Conservation (phyloP, 2,797 vertebrate species). For the Tamandua tetradactyla region DNA sequence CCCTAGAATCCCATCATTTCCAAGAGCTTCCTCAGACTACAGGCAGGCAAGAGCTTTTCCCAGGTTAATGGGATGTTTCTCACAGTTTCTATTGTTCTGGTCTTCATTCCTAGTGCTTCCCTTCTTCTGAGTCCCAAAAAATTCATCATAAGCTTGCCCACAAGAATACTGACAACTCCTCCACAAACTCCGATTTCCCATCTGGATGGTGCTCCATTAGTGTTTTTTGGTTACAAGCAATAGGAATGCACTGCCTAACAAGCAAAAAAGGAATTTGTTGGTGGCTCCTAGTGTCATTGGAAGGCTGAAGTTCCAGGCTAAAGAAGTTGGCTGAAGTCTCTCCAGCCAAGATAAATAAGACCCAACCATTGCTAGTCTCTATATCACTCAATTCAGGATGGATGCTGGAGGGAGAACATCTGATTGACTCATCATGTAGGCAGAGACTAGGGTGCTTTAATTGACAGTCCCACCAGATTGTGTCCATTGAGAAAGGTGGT, state of each 20-base stretch:
- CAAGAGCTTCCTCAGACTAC: neutral
- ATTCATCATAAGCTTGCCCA: neutral
- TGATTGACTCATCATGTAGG: neutral
- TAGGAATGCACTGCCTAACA: neutral
- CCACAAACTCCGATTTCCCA: neutral
- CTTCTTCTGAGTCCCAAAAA: neutral
- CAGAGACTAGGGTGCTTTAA: neutral
- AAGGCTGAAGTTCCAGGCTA: neutral
- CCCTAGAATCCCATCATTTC: neutral
- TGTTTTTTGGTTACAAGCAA: neutral
- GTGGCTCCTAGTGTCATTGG: neutral
- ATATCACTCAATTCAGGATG: neutral
- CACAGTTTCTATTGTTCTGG: neutral
- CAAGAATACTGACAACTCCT: neutral
- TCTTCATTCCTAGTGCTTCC: neutral
- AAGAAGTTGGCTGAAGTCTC: neutral
- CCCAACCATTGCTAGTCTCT: neutral
- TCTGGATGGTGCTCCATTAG: neutral
- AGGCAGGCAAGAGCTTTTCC: rapidly evolving
- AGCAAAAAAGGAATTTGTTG: neutral
- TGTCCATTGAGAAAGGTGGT: neutral
- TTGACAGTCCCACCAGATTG: neutral
- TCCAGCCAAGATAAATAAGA: neutral
- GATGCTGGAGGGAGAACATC: neutral
- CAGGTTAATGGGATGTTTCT: neutral